Base-by-base conservation (phyloP, 2,797 vertebrate species). In the Pygocentrus nattereri region DNA sequence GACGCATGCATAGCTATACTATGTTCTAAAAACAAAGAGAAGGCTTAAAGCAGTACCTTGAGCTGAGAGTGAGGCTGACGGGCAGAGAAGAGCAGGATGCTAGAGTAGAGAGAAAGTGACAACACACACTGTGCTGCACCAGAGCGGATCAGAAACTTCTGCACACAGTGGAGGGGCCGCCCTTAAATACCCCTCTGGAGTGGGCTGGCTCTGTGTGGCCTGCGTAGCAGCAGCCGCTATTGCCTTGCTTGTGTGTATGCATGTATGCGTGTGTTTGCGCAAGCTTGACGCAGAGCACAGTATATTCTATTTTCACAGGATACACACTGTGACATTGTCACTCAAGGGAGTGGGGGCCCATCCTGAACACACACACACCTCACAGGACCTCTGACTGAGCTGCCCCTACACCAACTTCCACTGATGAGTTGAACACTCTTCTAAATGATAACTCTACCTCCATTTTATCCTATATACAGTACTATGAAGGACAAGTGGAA, bases 121-220 rank as follows among this genome's bases (percentile, higher is more conserved):
- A 72, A 25, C 69, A 71, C 71, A 61, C 50, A 15, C 74, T 82
- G 38, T 79, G 81, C 78, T 79, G 83, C 78, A 83, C 73, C 71
- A 80, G 77, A 70, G 82, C 73, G 59, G 56, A 73, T 84, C 74
- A 80, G 84, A 81, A 86, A 88, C 79, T 88, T 88, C 79, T 75
- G 81, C 82, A 68, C 59, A 41, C 78, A 49, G 80, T 80, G 82
- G 23, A 76, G 78, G 72, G 77, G 59, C 74, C 23, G 70, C 74
- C 49, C 81, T 87, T 79, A 79, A 89, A 78, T 79, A 87, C 81
- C 47, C 59, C 82, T 74, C 77, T 68, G 84, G 82, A 82, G 81
- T 82, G 65, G 79, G 85, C 82, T 80, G 87, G 83, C 84, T 84
- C 47, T 68, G 81, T 70, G 81, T 78, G 85, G 38, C 50, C 83